Evolutionary conservation across 2,797 vertebrate species (phyloP), one percentile per base, ranked within the genome.

Genomic region (Karalla daura): DNA sequence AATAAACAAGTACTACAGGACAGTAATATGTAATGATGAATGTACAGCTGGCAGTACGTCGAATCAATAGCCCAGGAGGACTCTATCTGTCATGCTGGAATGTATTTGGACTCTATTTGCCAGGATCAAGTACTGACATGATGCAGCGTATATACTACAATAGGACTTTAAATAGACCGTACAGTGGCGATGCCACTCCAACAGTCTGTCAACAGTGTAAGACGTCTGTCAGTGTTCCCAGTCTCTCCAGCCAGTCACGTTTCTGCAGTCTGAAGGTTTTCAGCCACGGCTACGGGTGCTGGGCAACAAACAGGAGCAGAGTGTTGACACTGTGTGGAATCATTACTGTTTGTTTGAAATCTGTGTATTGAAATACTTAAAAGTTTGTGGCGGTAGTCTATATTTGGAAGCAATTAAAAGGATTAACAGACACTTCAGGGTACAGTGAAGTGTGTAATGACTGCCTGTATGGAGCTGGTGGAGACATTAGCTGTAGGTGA

Each of bases 161-260:
- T n/a, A n/a, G n/a, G n/a, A 7, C n/a, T 53, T 3, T 28, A 28
- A 61, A 49, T 30, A 15, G 30, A 49, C 13, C 20, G 25, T 27
- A 2, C 21, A 15, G n/a, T 18, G 3, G 33, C 6, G 0, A 2
- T 35, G 52, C 62, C n/a, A 52, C 2, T 1, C 12, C 33, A 21
- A 7, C 44, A 64, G 49, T 24, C 37, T 43, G 36, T 62, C 43
- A 43, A 61, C 47, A 46, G 30, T 35, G n/a, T 25, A 15, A 8
- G 27, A 66, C 56, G 36, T 46, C 6, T 46, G 39, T 46, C 47
- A 56, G 9, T 36, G 35, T 52, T 60, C 23, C 44, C 35, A 61
- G 8, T 15, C 33, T 25, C 50, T 40, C 41, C 44, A 47, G 5
- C 63, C 33, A 44, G 33, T 74, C 32, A 32, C 3, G 0, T 21